A percentile compares a stretch with the other conserved stretches of the same genome.
These are phyloP conservation scores for Steinernema feltiae DNA, from an alignment of 1,140 invertebrate species.

Conservation along the genomic window DNA sequence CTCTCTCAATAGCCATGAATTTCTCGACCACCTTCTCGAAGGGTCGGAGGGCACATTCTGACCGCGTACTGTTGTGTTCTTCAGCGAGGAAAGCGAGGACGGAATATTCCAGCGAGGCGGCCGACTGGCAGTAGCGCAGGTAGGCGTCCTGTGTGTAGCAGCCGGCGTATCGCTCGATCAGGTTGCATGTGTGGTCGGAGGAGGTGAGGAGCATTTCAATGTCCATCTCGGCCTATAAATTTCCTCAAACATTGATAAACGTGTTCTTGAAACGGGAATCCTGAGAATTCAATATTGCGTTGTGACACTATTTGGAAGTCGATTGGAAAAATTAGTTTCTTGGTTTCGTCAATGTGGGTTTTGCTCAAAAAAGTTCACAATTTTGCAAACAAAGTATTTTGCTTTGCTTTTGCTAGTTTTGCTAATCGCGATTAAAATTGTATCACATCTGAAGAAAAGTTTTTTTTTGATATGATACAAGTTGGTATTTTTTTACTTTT, in stretches of 20 bases:
- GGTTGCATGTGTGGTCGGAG: conserved; percentile 20
- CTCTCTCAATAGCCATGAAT: conserved; percentile 9
- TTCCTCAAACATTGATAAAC: neutral
- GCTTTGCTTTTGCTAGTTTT: too few species aligned
- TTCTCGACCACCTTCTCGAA: conserved; percentile 19
- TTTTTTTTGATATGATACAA: too few species aligned
- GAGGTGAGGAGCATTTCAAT: neutral
- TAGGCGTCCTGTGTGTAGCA: conserved; percentile 18
- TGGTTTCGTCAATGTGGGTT: too few species aligned
- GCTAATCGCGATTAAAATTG: too few species aligned
- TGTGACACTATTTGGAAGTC: too few species aligned
- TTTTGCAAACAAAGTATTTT: too few species aligned
- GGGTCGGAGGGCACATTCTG: conserved; percentile 15
- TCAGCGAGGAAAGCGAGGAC: conserved; percentile 26
- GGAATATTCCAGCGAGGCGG: neutral
- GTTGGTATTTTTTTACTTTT: too few species aligned
- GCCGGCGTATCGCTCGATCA: conserved; percentile 30
- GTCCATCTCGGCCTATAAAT: conserved; percentile 5
- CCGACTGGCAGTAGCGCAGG: neutral
- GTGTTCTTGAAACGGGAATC: too few species aligned
- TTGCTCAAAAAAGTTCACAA: too few species aligned
- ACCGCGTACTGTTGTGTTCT: conserved; percentile 10
- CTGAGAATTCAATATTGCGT: too few species aligned
- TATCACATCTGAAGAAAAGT: too few species aligned
- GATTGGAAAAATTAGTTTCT: too few species aligned